Conservation (phyloP, 1,140 invertebrate genomes). For the Neoseiulus cucumeris region DNA sequence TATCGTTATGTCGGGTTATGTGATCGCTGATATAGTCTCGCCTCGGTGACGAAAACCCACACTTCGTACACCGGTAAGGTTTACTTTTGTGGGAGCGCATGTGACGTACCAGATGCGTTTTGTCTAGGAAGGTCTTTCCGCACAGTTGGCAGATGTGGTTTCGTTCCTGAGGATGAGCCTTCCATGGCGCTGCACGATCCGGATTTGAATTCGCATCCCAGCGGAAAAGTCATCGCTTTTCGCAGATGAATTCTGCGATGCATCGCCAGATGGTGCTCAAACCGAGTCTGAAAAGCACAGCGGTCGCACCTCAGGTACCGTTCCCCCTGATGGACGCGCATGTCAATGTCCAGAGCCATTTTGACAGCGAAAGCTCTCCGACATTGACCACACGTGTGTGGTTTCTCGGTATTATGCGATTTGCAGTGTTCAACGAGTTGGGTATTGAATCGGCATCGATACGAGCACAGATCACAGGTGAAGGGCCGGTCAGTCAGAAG, state of each 20-base stretch:
- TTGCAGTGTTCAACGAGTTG: neutral
- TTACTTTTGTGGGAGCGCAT: neutral
- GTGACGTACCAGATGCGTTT: neutral
- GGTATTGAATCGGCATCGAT: neutral
- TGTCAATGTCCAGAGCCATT: neutral
- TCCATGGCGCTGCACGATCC: neutral
- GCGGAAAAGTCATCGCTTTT: neutral
- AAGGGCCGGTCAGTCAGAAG: neutral
- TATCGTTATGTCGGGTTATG: no score
- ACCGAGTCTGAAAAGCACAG: neutral
- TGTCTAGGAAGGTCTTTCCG: neutral
- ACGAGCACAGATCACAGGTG: neutral
- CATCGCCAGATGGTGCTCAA: neutral
- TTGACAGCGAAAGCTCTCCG: neutral
- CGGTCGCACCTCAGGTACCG: neutral
- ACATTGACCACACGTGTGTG: neutral
- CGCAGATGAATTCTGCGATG: neutral
- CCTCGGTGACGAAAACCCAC: no score
- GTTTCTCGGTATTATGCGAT: neutral
- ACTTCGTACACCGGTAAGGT: neutral
- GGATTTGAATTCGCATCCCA: neutral
- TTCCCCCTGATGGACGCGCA: neutral
- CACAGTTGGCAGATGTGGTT: neutral
- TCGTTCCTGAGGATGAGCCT: neutral
- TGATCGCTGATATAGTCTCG: no score